Conservation (phyloP, 2,797 vertebrate species). For the Siniperca undulata region DNA sequence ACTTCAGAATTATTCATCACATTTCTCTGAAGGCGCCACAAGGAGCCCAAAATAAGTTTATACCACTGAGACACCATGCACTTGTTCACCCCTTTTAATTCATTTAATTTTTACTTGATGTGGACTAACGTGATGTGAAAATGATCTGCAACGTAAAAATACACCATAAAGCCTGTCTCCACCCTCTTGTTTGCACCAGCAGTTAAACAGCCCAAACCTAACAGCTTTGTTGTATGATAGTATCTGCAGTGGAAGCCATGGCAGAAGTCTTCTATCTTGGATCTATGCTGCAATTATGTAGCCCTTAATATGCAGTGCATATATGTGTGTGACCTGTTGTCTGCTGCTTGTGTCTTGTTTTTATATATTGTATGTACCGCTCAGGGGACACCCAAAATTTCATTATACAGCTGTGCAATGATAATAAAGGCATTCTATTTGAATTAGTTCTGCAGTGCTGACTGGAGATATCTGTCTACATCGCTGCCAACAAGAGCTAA, state of each 20-base stretch:
- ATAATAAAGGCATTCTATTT: no score
- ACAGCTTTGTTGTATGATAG: constrained; percentile 3
- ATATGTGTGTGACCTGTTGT: no score
- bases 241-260: constrained; percentile 20
- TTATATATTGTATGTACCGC: no score
- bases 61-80: constrained; percentile 51
- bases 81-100: constrained; percentile 48
- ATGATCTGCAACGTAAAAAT: constrained; percentile 47
- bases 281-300: constrained; percentile 40
- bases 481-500: constrained; percentile 24
- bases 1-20: constrained; percentile 74
- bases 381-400: no score
- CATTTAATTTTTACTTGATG: constrained; percentile 50
- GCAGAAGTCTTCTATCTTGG: constrained; percentile 26
- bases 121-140: constrained; percentile 31
- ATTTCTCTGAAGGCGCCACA: constrained; percentile 59
- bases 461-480: constrained; percentile 24
- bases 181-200: constrained; percentile 33
- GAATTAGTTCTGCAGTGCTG: constrained; percentile 26
- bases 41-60: constrained; percentile 67
- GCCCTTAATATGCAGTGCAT: no score
- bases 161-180: constrained; percentile 22
- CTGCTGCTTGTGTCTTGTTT: no score
- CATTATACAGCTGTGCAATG: no score
- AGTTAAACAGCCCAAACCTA: constrained; percentile 22